phyloP scores from a whole-genome alignment of 2,113 vertebrate species.

The Pelecanoides urinatrix region DNA sequence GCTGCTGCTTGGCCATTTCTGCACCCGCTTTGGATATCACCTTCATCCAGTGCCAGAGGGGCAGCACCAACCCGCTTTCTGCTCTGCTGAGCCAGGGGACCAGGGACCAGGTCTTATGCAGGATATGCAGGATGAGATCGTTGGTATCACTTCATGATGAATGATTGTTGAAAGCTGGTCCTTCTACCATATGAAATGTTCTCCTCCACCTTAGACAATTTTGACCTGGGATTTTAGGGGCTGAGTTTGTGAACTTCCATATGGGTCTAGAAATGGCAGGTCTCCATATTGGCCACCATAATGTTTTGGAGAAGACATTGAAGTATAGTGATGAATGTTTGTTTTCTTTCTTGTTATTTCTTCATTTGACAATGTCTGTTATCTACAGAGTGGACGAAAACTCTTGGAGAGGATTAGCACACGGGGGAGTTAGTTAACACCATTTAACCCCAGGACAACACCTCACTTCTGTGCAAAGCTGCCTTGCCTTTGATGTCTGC shows the following conservation, averaged over 20 bases:
- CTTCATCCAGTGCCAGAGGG: too few relatives aligned
- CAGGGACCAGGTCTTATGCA: too few relatives aligned
- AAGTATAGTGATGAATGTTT: neutral
- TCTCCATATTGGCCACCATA: neutral
- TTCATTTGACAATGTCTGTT: neutral
- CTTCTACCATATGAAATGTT: neutral
- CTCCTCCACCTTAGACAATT: neutral
- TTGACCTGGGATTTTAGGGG: neutral
- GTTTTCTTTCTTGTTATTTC: neutral
- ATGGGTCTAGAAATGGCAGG: neutral
- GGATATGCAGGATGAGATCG: neutral
- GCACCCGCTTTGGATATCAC: accelerated
- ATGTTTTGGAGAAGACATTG: neutral
- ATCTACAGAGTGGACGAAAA: neutral
- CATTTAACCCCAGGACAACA: neutral
- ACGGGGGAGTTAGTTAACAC: accelerated
- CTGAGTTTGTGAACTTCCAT: neutral
- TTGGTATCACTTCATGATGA: accelerated
- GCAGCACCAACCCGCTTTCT: accelerated
- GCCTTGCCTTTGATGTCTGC: neutral
- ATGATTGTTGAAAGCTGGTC: neutral
- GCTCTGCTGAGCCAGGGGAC: neutral
- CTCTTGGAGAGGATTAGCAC: neutral
- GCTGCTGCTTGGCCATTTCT: neutral
- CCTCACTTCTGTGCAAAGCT: neutral